Base-by-base conservation (phyloP, 2,797 vertebrate genomes). In the Tapirus indicus region DNA sequence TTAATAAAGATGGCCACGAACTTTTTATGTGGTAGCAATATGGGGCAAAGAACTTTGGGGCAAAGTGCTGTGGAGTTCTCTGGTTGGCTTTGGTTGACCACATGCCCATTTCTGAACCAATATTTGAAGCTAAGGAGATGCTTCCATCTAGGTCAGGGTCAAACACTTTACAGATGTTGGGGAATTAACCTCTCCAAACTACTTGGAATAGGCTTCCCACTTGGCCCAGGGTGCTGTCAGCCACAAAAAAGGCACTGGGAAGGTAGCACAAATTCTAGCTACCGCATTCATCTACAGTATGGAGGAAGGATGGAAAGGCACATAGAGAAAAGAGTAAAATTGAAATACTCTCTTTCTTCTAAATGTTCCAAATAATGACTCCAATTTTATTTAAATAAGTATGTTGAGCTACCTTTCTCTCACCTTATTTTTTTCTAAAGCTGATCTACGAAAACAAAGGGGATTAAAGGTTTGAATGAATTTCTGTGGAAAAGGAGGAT, bases 301-400 rank as follows among this genome's bases (percentile, higher is more conserved):
- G 11, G 74, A 68, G 21, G 23, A 52, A 14, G 38, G 32, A 64
- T 71, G 56, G n/a, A 75, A 6, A 21, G 35, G 47, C 78, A 86
- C 29, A 60, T 4, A n/a, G n/a, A 75, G 38, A 27, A 56, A 88
- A 93, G 47, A 79, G 10, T 88, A 77, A 90, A 90, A 69, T 4
- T 71, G 52, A 93, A 86, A 96, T 79, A n/a, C 13, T 88, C 18
- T 80, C 8, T 75, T 79, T 90, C 20, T 52, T 52, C 32, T 92
- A 27, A 35, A 52, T 87, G 66, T 75, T 82, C 66, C 75, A 77
- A 92, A 38, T 84, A 89, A 89, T 88, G 5, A 77, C 21, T 96
- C 92, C 64, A 20, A 16, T 60, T 91, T 89, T 78, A 87, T 88
- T 97, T 94, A 86, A 86, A 71, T 80, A 96, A 79, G 25, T 78